Conservation (phyloP, 2,888 invertebrate species). For the Kryphioiulus occultus region DNA sequence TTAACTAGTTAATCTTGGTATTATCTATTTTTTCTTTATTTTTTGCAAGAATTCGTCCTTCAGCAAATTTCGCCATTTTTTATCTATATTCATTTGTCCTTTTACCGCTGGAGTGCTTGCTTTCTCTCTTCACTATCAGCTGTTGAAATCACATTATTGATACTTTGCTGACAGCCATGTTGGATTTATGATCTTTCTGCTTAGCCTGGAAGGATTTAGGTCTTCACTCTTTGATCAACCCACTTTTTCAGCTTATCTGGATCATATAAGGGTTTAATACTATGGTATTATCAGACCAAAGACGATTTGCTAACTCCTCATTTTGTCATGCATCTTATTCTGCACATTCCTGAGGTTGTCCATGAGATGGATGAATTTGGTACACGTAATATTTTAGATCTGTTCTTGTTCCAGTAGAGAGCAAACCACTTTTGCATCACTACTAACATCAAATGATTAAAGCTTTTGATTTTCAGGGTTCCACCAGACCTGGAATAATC, state of each 20-base stretch:
- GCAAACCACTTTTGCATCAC: no score
- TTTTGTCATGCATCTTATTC: background rate
- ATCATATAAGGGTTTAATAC: background rate
- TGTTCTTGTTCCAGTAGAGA: no score
- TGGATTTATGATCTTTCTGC: slow-evolving; percentile 17
- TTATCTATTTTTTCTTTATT: background rate
- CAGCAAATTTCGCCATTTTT: background rate
- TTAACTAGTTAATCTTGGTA: background rate
- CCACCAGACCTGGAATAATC: no score
- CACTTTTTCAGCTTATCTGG: background rate
- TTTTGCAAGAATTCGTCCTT: background rate
- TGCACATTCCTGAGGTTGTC: background rate
- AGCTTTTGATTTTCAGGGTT: no score
- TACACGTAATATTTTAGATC: no score
- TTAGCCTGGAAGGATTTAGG: background rate
- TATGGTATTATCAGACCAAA: background rate
- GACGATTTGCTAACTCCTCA: background rate
- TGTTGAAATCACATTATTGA: slow-evolving; percentile 35
- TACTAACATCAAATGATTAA: no score
- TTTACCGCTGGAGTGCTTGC: background rate
- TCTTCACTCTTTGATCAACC: background rate
- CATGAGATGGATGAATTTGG: no score
- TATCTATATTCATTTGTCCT: background rate
- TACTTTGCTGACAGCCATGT: slow-evolving; percentile 43
- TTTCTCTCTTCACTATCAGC: slow-evolving; percentile 20